Conservation (phyloP, 1,140 invertebrate genomes). For the Chymomyza costata region DNA sequence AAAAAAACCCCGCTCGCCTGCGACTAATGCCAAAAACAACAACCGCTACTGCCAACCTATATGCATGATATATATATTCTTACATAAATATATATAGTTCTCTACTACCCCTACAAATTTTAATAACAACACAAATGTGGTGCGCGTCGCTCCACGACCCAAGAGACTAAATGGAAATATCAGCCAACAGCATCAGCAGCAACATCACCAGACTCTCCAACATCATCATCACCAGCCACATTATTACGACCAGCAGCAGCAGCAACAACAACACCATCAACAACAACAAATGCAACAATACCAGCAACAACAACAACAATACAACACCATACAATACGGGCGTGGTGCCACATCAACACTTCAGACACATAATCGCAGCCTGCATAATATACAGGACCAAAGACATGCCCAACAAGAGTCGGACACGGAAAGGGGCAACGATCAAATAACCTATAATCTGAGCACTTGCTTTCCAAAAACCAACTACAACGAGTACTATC, state of each 20-base stretch:
- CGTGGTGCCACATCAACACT: slow-evolving; percentile 37
- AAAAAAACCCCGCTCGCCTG: slow-evolving; percentile 12
- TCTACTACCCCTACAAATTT: slow-evolving; percentile 74
- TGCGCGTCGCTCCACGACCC: slow-evolving; percentile 61
- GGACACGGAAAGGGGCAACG: background rate
- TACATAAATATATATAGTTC: slow-evolving; percentile 35
- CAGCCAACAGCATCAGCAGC: slow-evolving; percentile 46
- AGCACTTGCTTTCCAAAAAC: slow-evolving; percentile 65
- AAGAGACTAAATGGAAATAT: slow-evolving; percentile 69
- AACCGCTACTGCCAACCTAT: background rate
- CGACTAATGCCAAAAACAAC: background rate
- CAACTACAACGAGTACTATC: slow-evolving; percentile 60
- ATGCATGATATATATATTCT: slow-evolving; percentile 4
- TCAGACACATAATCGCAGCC: slow-evolving; percentile 29
- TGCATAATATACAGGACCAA: slow-evolving; percentile 20
- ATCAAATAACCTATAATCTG: slow-evolving; percentile 54
- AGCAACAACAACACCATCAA: slow-evolving; percentile 25
- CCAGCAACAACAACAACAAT: slow-evolving; percentile 47
- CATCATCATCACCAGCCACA: slow-evolving; percentile 38
- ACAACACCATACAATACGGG: slow-evolving; percentile 60
- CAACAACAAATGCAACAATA: slow-evolving; percentile 33
- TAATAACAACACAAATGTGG: slow-evolving; percentile 75
- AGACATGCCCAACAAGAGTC: background rate
- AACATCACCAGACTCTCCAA: slow-evolving; percentile 37
- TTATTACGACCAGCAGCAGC: slow-evolving; percentile 37